These are phyloP conservation scores for Mionectes olivaceus DNA, from an alignment of 2,797 vertebrate species.

Conservation along the genomic window DNA sequence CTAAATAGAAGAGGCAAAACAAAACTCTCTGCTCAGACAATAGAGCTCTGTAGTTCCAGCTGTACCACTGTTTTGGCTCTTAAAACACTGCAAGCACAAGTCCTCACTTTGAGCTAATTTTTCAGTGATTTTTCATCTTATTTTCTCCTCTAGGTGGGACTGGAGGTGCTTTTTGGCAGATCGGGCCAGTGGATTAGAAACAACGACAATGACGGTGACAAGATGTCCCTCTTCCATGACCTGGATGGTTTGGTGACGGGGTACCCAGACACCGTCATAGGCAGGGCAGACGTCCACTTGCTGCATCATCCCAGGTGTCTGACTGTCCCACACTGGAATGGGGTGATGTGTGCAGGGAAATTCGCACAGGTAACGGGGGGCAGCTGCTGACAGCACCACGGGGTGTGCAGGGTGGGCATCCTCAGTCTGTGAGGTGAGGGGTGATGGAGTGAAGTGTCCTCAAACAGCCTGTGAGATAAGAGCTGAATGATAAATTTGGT, in stretches of 20 bases:
- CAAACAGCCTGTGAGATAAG: background rate
- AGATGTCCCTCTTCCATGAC: slow-evolving; percentile 61
- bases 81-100: background rate
- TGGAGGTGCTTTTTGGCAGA: slow-evolving; percentile 65
- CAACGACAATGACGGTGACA: slow-evolving; percentile 63
- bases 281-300: slow-evolving; percentile 61
- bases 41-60: background rate
- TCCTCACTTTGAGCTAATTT: background rate
- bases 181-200: slow-evolving; percentile 67
- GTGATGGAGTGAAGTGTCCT: background rate
- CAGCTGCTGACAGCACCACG: background rate
- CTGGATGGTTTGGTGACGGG: slow-evolving; percentile 64
- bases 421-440: background rate
- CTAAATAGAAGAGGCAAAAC: background rate
- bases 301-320: slow-evolving; percentile 54
- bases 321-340: slow-evolving; percentile 48
- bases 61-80: background rate
- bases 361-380: slow-evolving; percentile 48
- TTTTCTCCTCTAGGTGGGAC: slow-evolving; percentile 53
- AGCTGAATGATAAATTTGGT: background rate
- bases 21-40: background rate
- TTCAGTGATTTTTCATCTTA: background rate
- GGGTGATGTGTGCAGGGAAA: slow-evolving; percentile 37
- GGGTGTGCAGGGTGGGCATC: background rate
- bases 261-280: slow-evolving; percentile 23